Evolutionary conservation across 2,888 invertebrate species (phyloP).

Genomic region (Tenthredo scrophulariae): DNA sequence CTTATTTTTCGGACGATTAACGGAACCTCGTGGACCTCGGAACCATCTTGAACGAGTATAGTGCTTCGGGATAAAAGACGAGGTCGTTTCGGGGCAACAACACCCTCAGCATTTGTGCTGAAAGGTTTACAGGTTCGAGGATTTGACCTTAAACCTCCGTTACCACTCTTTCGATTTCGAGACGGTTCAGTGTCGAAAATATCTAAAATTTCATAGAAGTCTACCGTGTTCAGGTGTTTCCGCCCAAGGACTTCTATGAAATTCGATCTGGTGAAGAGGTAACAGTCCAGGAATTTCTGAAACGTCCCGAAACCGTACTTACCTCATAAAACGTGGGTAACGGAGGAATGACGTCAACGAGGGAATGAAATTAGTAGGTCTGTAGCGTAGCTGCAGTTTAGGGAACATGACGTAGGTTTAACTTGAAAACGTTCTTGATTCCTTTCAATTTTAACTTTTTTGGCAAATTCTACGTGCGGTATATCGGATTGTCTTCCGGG

Average conservation of each 20-base stretch:
- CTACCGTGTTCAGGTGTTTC: not conserved
- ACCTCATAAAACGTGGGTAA: not conserved
- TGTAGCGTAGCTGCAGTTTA: not conserved
- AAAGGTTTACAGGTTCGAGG: not conserved
- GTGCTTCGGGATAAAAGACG: constrained; percentile 74
- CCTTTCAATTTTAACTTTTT: not conserved
- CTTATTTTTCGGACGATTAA: constrained; percentile 81
- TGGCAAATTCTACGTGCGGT: not conserved
- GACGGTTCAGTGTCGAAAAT: not conserved
- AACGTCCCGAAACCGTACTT: not conserved
- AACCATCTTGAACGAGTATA: constrained; percentile 84
- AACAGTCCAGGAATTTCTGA: not conserved
- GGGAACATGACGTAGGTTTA: not conserved
- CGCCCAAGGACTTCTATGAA: not conserved
- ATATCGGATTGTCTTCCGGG: not conserved
- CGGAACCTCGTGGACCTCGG: constrained; percentile 85
- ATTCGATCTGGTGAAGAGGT: not conserved
- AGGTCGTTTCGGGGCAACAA: constrained; percentile 12
- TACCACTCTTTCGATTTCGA: not conserved
- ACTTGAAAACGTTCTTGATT: not conserved
- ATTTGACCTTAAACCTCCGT: not conserved
- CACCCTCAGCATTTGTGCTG: constrained; percentile 14
- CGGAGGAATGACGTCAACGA: constrained; percentile 7
- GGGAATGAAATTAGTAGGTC: not conserved
- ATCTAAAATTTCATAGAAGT: not conserved